phyloP scores from a whole-genome alignment of 2,113 vertebrate species.

The Phalacrocorax carbo region DNA sequence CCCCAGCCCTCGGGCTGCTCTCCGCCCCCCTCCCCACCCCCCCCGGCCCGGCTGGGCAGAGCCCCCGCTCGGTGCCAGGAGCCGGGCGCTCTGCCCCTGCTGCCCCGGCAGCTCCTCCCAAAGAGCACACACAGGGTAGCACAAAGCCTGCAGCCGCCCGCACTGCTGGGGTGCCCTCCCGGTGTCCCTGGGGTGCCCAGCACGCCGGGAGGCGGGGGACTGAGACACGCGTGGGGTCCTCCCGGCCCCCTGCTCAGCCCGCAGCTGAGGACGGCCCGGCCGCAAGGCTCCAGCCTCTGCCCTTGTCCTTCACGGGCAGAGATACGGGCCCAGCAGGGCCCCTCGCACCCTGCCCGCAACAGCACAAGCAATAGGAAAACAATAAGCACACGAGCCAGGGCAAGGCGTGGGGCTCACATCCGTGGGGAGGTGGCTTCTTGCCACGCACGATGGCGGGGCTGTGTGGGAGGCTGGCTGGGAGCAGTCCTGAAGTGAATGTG shows the following conservation, averaged over 20 bases:
- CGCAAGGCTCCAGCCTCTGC: neutral
- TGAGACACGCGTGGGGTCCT: fast-evolving
- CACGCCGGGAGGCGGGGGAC: fast-evolving
- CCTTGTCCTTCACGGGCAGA: neutral
- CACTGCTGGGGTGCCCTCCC: neutral
- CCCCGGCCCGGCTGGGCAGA: neutral
- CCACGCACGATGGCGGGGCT: fast-evolving
- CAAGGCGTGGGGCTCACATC: fast-evolving
- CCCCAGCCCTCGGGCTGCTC: too few species aligned
- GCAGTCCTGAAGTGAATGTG: neutral
- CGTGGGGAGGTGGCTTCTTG: neutral
- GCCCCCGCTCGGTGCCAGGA: neutral
- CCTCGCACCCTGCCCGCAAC: neutral
- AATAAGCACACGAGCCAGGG: neutral
- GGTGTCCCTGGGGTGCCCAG: neutral
- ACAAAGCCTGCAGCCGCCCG: neutral
- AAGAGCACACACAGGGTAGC: slow-evolving; percentile 1
- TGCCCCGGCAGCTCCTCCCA: slow-evolving; percentile 5
- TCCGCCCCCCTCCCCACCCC: too few species aligned
- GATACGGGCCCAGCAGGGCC: fast-evolving
- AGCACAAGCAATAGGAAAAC: neutral
- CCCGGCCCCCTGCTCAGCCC: neutral
- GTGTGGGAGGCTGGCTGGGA: neutral
- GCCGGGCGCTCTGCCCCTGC: neutral
- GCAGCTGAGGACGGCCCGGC: neutral